A percentile compares a stretch with the other conserved stretches of the same genome.
These are phyloP conservation scores for Leptonema lineaticorne DNA, from an alignment of 1,140 invertebrate species.

Conservation along the genomic window DNA sequence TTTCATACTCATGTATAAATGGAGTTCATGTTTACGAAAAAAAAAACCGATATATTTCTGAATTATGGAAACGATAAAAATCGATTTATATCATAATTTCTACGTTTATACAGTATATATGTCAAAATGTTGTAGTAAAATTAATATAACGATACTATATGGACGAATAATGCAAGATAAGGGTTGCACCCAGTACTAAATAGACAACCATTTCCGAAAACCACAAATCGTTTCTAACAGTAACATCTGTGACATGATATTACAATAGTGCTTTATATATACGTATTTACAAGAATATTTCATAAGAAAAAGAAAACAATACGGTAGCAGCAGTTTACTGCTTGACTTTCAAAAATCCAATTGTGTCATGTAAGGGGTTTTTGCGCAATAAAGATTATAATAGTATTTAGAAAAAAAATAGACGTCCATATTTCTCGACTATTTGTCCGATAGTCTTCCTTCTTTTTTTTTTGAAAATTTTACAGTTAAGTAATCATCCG, in stretches of 20 bases:
- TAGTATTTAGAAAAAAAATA: background rate
- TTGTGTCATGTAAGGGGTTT: background rate
- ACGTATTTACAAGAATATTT: background rate
- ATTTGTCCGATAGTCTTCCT: background rate
- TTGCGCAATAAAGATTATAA: background rate
- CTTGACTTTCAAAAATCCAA: background rate
- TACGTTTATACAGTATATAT: background rate
- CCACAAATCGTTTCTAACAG: conserved; percentile 39
- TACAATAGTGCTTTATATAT: conserved; percentile 16
- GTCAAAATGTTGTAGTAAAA: background rate
- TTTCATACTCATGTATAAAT: conserved; percentile 13
- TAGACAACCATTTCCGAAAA: conserved; percentile 32
- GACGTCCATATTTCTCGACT: no score
- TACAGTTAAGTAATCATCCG: conserved; percentile 23
- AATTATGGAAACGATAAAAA: conserved; percentile 16
- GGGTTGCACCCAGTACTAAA: conserved; percentile 30
- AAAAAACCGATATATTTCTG: conserved; percentile 13
- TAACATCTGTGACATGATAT: conserved; percentile 36
- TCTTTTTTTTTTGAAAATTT: background rate
- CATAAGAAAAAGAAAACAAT: conserved; percentile 4
- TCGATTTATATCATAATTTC: conserved; percentile 14
- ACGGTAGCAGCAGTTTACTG: background rate
- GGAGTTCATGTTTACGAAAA: conserved; percentile 25
- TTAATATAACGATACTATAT: background rate
- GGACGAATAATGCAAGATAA: conserved; percentile 17